Evolutionary conservation across 2,113 vertebrate species (phyloP).

Genomic region (Saguinus imperator): DNA sequence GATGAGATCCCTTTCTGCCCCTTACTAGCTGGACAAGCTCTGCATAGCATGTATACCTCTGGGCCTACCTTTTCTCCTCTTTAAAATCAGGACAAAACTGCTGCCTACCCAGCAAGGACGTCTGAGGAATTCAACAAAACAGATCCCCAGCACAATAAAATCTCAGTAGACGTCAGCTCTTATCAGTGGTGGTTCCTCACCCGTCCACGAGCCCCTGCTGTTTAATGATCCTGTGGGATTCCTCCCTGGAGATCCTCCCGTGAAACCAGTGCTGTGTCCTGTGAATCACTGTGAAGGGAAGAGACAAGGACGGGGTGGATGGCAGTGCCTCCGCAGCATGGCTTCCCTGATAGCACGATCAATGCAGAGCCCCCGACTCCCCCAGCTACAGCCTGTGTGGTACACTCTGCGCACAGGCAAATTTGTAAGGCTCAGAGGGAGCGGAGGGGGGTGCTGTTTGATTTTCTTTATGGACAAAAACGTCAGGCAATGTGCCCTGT

Average conservation of each 20-base stretch:
- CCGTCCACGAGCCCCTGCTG: conserved; percentile 98
- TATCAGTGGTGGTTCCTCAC: conserved; percentile 78
- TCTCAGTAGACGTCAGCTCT: fast-evolving
- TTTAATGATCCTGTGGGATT: conserved; percentile 95
- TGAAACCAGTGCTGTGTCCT: conserved; percentile 98
- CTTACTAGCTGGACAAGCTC: fast-evolving
- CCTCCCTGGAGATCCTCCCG: conserved; percentile 95
- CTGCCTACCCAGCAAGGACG: fast-evolving
- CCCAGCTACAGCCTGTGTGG: fast-evolving
- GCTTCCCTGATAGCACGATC: no score
- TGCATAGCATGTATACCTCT: no score
- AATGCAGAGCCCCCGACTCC: fast-evolving
- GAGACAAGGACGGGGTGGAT: neutral
- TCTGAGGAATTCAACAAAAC: neutral
- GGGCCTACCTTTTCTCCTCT: neutral
- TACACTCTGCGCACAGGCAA: neutral
- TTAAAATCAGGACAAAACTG: neutral
- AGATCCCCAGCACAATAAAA: fast-evolving
- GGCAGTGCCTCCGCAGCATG: fast-evolving
- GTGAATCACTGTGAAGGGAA: conserved; percentile 90
- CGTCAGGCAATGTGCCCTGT: neutral
- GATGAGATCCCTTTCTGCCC: neutral
- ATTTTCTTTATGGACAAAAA: neutral
- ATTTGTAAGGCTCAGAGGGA: neutral
- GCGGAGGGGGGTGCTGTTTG: fast-evolving